Base-by-base conservation (phyloP, 2,113 vertebrate genomes). In the Eleginops maclovinus region DNA sequence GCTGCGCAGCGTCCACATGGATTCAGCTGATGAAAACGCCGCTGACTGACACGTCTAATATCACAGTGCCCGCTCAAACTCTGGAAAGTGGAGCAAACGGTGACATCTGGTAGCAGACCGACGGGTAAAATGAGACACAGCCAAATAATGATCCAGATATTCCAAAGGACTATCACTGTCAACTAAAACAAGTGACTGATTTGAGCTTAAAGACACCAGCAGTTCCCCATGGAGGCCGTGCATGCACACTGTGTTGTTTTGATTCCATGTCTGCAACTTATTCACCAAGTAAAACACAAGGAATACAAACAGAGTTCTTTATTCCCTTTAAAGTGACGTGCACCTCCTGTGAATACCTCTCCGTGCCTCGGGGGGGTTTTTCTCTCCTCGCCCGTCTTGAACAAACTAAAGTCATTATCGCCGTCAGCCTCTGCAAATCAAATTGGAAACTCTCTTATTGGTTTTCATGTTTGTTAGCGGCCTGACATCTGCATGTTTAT, bases 21-120 rank as follows among this genome's bases (percentile, higher is more conserved):
- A 83, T 46, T 55, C 72, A 17, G 50, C 79, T 82, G 85, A 86
- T 85, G 87, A 86, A 74, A 88, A 79, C 56, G 8, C 12, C 1
- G 24, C 75, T 82, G 85, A 90, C 67, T 87, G 87, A 79, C 79
- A 5, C 6, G 55, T 79, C 78, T 77, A 75, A 80, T 62, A 58
- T 77, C 83, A 43, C 11, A 21, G 79, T 67, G 76, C 56, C 76
- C 55, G 12, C 43, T 60, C 68, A 59, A 72, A 72, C 51, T 73
- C 43, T 19, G 53, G 60, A 84, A 84, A 77, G 31, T 82, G 19
- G 75, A 80, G 65, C 74, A 72, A 64, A 66, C 72, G 26, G 9
- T 53, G 69, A 62, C 61, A 59, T 60, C 24, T 68, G 63, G 41
- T 22, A 75, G 65, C 56, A 24, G 70, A 60, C 56, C n/a, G 71